A percentile compares a stretch with the other conserved stretches of the same genome.
phyloP scores from a whole-genome alignment of 2,888 invertebrate species.

The Lasiommata megera region DNA sequence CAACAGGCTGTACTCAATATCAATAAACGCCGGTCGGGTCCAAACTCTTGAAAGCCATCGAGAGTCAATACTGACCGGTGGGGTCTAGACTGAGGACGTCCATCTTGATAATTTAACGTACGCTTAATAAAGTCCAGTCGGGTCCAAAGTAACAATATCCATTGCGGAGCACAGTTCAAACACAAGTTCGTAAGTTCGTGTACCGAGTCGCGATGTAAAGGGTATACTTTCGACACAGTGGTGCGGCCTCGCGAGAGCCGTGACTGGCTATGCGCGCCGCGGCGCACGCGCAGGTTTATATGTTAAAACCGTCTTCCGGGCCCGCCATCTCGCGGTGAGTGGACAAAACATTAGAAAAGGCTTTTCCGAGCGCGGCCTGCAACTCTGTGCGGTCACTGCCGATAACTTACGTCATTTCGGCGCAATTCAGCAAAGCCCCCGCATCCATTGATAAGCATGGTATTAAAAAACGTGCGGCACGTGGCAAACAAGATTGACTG shows the following conservation, averaged over 20 bases:
- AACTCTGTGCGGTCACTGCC: conserved; percentile 20
- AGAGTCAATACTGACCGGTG: conserved; percentile 59
- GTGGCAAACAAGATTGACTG: conserved; percentile 27
- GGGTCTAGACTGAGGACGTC: conserved; percentile 64
- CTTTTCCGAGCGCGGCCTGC: conserved; percentile 42
- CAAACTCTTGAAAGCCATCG: conserved; percentile 45
- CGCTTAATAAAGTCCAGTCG: conserved; percentile 72
- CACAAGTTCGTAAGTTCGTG: conserved; percentile 57
- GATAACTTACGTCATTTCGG: conserved; percentile 20
- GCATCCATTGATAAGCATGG: conserved; percentile 17
- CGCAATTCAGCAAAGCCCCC: conserved; percentile 9
- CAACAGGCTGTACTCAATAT: neutral
- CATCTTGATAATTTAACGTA: conserved; percentile 45
- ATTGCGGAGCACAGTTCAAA: conserved; percentile 60
- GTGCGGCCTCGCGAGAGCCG: conserved; percentile 58
- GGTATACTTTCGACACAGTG: conserved; percentile 42
- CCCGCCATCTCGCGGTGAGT: conserved; percentile 65
- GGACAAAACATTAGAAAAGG: conserved; percentile 44
- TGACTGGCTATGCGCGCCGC: conserved; percentile 64
- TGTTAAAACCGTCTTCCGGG: conserved; percentile 54
- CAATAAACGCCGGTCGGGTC: conserved; percentile 47
- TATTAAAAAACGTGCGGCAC: conserved; percentile 19
- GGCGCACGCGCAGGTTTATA: conserved; percentile 58
- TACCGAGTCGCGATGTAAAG: conserved; percentile 45
- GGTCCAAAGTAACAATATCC: conserved; percentile 72